These are phyloP conservation scores for Coreius guichenoti DNA, from an alignment of 2,797 vertebrate genomes.

Conservation along the genomic window DNA sequence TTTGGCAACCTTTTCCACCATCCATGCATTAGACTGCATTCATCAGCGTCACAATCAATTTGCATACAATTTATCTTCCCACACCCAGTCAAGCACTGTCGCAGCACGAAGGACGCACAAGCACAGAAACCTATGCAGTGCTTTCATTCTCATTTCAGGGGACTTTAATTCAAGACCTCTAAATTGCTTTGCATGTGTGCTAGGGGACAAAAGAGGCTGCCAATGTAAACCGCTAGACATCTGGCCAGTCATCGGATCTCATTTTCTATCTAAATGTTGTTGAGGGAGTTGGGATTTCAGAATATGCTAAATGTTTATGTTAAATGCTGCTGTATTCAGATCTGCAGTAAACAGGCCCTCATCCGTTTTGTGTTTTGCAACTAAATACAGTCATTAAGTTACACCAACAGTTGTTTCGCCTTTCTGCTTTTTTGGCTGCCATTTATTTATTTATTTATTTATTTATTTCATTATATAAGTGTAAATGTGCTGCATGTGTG, in stretches of 20 bases:
- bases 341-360: constrained; percentile 3
- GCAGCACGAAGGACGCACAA: constrained; percentile 1
- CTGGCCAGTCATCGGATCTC: constrained; percentile 24
- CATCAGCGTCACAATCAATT: constrained; percentile 37
- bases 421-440: not conserved
- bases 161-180: constrained; percentile 33
- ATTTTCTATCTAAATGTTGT: constrained; percentile 37
- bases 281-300: constrained; percentile 20
- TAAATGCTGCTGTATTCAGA: constrained; percentile 14
- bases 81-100: constrained; percentile 29
- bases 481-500: not conserved
- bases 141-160: constrained; percentile 17
- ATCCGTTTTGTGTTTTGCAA: constrained; percentile 40
- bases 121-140: constrained; percentile 12
- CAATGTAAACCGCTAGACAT: constrained; percentile 27
- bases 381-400: constrained; percentile 42
- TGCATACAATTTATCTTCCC: constrained; percentile 47
- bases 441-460: constrained; percentile 12
- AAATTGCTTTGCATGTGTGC: constrained; percentile 27
- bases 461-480: not conserved
- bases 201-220: constrained; percentile 21
- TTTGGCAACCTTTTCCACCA: constrained; percentile 1
- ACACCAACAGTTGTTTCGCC: constrained; percentile 6
- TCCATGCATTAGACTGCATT: constrained; percentile 35
- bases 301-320: constrained; percentile 7